Evolutionary conservation across 1,140 invertebrate species (phyloP).

Genomic region (Drosophila lowei): DNA sequence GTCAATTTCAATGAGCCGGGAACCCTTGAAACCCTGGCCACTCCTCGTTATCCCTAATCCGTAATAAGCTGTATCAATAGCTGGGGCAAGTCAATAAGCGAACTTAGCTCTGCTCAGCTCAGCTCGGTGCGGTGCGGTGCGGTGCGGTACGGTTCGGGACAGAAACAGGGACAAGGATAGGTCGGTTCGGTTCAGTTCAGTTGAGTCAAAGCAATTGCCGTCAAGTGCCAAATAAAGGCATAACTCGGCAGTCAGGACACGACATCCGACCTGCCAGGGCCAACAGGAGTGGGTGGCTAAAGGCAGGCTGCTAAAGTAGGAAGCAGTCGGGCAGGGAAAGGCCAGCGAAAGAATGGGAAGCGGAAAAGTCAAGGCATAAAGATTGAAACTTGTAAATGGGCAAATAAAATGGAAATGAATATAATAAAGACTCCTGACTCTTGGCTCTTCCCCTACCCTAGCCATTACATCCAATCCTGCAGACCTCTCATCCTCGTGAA

Average conservation of each 20-base stretch:
- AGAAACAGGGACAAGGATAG: no score
- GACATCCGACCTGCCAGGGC: slow-evolving; percentile 13
- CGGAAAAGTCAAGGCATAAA: slow-evolving; percentile 29
- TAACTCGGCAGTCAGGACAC: slow-evolving; percentile 52
- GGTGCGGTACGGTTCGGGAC: background rate
- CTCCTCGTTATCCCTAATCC: slow-evolving; percentile 32
- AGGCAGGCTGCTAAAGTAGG: background rate
- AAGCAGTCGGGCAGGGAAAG: background rate
- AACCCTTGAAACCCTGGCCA: background rate
- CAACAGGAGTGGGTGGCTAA: slow-evolving; percentile 12
- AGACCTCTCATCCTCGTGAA: background rate
- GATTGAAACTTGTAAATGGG: slow-evolving; percentile 74
- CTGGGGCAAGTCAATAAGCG: slow-evolving; percentile 62
- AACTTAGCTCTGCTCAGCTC: slow-evolving; percentile 10
- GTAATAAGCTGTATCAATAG: slow-evolving; percentile 60
- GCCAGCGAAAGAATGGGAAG: background rate
- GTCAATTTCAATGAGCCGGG: background rate
- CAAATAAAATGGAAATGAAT: slow-evolving; percentile 81
- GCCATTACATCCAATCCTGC: background rate
- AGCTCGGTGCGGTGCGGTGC: background rate
- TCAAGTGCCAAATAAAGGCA: slow-evolving; percentile 75
- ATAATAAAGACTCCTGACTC: slow-evolving; percentile 59
- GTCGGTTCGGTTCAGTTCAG: slow-evolving; percentile 7
- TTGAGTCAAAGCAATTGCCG: slow-evolving; percentile 37
- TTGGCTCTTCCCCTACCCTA: background rate